These are phyloP conservation scores for Potamarius usumacintae DNA, from an alignment of 2,113 vertebrate species.

Conservation along the genomic window DNA sequence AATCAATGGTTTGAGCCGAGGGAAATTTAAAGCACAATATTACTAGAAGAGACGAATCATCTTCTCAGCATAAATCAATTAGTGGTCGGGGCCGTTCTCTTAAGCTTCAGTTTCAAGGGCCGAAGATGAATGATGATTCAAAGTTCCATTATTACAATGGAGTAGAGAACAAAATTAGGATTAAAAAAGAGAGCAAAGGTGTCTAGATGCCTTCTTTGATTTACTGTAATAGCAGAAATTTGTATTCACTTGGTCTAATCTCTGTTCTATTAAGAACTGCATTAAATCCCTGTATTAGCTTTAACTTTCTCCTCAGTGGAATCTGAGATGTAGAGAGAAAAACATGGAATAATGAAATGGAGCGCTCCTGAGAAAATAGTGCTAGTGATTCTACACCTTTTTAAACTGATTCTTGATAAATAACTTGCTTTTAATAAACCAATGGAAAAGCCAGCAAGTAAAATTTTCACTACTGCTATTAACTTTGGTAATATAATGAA, in stretches of 20 bases:
- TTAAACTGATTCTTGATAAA: not conserved
- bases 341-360: slow-evolving; percentile 12
- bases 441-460: not conserved
- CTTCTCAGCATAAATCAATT: slow-evolving; percentile 15
- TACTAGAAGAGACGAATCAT: not conserved
- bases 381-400: not conserved
- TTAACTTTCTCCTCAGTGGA: slow-evolving; percentile 16
- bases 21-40: not conserved
- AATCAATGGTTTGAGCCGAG: slow-evolving; percentile 15
- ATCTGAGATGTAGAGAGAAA: slow-evolving; percentile 18
- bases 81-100: slow-evolving; percentile 7
- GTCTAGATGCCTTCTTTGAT: slow-evolving; percentile 35
- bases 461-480: not conserved
- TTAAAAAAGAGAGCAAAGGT: not conserved
- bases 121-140: not conserved
- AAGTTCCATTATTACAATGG: slow-evolving; percentile 23
- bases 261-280: slow-evolving; percentile 14
- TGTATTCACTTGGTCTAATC: slow-evolving; percentile 42
- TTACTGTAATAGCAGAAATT: slow-evolving; percentile 33
- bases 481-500: not conserved
- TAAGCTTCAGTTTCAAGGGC: slow-evolving; percentile 1
- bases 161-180: slow-evolving; percentile 14
- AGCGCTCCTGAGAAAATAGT: not conserved
- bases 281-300: slow-evolving; percentile 16
- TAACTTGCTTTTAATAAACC: not conserved